Base-by-base conservation (phyloP, 2,113 vertebrate species). In the Holacanthus passer region DNA sequence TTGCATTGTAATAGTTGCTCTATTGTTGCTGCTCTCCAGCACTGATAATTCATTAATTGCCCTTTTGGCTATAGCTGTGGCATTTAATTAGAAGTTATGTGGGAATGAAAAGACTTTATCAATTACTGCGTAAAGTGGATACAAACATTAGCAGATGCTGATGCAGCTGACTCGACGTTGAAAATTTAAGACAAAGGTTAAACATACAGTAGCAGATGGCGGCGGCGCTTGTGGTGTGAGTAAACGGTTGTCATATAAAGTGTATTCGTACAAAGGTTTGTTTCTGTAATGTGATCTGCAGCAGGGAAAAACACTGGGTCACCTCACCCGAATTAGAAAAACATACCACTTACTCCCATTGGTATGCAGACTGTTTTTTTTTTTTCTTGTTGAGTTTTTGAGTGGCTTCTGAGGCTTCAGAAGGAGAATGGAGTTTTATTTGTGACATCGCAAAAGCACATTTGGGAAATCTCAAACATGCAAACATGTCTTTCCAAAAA, bases 11-110 rank as follows among this genome's bases (percentile, higher is more conserved):
- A 87, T 56, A 67, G 79, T 56, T 82, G 56, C 56, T 86, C 82
- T 86, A 85, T 82, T 83, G 69, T 82, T 71, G 52, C 48, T 9
- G 65, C 64, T 83, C 79, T 84, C 58, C 60, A 58, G 48, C 73
- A 56, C 83, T 66, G 52, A 85, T 90, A 81, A 87, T 81, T 80
- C 65, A 86, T 88, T 88, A 86, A 92, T 87, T 87, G 88, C 69
- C 83, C 87, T 87, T 90, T 86, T 77, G 85, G 75, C 81, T 79
- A 74, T 41, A 55, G 79, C 79, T 35, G 75, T 86, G 85, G 66
- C 53, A 82, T 86, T 88, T 89, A 82, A 91, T 91, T 90, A 83
- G 73, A 83, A 73, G 62, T 67, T 77, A 39, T 72, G 62, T 63
- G 24, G 37, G 50, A 87, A 72, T 68, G 24, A 84, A 80, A 82